Evolutionary conservation across 2,113 vertebrate species (phyloP).

Genomic region (Peromyscus leucopus): DNA sequence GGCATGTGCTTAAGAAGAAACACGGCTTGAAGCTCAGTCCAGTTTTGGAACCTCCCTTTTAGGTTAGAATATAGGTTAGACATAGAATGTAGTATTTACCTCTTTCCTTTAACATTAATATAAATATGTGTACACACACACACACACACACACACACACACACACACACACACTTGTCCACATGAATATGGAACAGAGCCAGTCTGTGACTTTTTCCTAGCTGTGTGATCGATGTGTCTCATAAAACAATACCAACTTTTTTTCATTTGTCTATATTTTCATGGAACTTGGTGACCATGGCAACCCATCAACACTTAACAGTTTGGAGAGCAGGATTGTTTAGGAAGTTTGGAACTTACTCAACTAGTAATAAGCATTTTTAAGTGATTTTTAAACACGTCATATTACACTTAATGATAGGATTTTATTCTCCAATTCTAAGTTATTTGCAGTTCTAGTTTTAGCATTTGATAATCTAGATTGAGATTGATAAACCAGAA

Average conservation of each 20-base stretch:
- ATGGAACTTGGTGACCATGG: neutral
- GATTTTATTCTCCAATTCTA: neutral
- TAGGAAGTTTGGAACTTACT: neutral
- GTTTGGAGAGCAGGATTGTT: neutral
- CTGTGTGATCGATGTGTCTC: neutral
- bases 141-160: neutral
- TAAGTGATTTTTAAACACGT: neutral
- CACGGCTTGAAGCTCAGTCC: neutral
- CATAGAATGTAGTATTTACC: neutral
- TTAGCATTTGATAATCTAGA: neutral
- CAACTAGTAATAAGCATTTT: neutral
- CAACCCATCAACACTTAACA: neutral
- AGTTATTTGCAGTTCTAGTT: neutral
- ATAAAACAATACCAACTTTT: neutral
- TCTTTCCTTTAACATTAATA: constrained; percentile 8
- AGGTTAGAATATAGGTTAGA: neutral
- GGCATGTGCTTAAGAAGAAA: neutral
- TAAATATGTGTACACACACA: neutral
- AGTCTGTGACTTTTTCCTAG: neutral
- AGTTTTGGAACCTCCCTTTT: neutral
- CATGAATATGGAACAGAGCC: neutral
- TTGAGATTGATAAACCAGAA: neutral
- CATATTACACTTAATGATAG: neutral
- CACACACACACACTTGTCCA: neutral
- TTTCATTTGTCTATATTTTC: neutral